Evolutionary conservation across 2,888 invertebrate species (phyloP), one percentile per base, ranked within the genome.

Genomic region (Drosophila paranaensis): DNA sequence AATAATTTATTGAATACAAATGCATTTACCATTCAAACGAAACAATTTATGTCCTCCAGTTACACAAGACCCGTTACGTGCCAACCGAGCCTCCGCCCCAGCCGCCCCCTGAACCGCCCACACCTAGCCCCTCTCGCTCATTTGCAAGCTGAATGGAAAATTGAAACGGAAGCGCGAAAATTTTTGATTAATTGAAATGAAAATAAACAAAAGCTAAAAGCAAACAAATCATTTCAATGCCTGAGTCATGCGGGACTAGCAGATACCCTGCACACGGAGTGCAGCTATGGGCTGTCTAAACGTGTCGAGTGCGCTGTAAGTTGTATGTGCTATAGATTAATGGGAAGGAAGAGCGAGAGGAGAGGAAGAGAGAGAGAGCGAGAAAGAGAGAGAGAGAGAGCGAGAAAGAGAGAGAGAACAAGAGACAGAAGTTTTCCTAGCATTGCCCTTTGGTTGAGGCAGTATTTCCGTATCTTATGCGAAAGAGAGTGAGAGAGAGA

Each of bases 171-270:
- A 88, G 74, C 74, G 68, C 67, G 81, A 68, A 54, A 54, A 73
- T 70, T 85, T 82, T 61, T 66, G 80, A 79, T 86, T 86, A 82
- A 88, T 88, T 86, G 82, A 74, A 79, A 85, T 79, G 63, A 56
- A 79, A 79, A 64, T 54, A 57, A 66, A 62, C 57, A 64, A 76
- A 54, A 56, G n/a, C 33, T 55, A 48, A 48, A 70, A 51, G 40
- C 46, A 48, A 61, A 50, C 50, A 46, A 71, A 55, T 48, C 56
- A 61, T 54, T 10, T 14, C 14, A 40, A 35, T 6, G 4, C 6
- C n/a, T 3, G 4, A 46, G 1, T 25, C 35, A n/a, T 50, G 8
- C 9, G 27, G 5, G 46, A 10, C 55, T 6, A 13, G 4, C 3
- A 30, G 20, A 60, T 64, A 77, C 53, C 39, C 53, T 54, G 37